phyloP scores from a whole-genome alignment of 2,113 vertebrate species.

The Pica pica region DNA sequence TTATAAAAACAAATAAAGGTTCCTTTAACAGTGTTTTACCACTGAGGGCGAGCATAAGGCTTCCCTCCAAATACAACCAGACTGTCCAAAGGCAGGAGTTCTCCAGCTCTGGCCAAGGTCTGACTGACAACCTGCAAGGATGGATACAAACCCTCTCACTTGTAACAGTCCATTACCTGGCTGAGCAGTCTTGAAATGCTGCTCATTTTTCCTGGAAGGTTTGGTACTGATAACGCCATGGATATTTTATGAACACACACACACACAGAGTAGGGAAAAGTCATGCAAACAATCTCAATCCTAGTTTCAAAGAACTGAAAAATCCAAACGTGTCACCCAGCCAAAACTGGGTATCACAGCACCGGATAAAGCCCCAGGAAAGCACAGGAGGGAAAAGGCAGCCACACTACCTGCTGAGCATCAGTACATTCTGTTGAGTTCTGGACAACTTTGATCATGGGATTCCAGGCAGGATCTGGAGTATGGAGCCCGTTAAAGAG shows the following conservation, averaged over 20 bases:
- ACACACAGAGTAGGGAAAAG: background rate
- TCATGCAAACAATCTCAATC: background rate
- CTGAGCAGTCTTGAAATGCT: background rate
- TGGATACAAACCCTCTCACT: background rate
- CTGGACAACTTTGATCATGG: conserved; percentile 97
- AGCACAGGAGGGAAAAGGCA: background rate
- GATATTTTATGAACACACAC: background rate
- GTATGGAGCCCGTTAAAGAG: conserved; percentile 95
- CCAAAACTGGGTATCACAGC: background rate
- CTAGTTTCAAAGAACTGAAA: background rate
- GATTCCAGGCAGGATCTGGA: conserved; percentile 95
- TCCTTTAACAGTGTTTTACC: conserved; percentile 20
- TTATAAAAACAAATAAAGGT: conserved; percentile 62
- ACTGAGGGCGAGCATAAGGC: background rate
- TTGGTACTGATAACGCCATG: fast-evolving
- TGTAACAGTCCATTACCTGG: background rate
- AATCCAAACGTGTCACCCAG: background rate
- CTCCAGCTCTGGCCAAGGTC: background rate
- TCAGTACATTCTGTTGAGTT: conserved; percentile 93
- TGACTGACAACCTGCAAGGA: background rate
- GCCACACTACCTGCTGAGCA: conserved; percentile 87
- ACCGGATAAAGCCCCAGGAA: background rate
- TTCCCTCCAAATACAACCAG: background rate
- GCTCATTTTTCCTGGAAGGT: background rate
- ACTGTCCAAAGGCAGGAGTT: background rate